These are phyloP conservation scores for Caenorhabditis wallacei DNA, from an alignment of 2,888 invertebrate species.

Conservation along the genomic window DNA sequence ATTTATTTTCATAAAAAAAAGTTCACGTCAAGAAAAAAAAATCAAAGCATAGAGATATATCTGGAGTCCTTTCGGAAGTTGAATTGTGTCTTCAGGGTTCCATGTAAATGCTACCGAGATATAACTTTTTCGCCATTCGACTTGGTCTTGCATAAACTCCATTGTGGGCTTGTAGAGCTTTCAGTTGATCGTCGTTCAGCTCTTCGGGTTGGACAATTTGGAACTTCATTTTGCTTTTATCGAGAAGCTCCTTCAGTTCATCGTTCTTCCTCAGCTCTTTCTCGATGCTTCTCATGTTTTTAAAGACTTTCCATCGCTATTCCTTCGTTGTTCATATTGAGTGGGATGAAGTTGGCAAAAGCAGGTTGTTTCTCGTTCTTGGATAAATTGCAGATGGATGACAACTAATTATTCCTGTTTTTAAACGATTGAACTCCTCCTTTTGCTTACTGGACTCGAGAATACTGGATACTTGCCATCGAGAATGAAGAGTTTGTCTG, in stretches of 20 bases:
- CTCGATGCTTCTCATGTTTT: not conserved
- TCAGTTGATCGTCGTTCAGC: not conserved
- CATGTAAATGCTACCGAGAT: constrained; percentile 9
- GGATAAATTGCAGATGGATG: not conserved
- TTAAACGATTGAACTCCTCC: not conserved
- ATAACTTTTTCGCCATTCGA: constrained; percentile 5
- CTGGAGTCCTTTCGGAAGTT: not conserved
- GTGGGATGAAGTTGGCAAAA: not conserved
- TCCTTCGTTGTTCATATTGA: not conserved
- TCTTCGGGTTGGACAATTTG: not conserved
- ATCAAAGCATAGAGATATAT: too few species aligned
- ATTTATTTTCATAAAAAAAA: too few species aligned
- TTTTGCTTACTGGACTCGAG: not conserved
- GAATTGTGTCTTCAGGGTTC: not conserved
- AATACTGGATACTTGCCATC: not conserved
- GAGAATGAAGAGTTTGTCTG: not conserved
- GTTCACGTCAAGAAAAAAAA: too few species aligned
- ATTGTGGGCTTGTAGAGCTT: not conserved
- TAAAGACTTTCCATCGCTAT: not conserved
- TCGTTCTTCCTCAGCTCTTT: not conserved
- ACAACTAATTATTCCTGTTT: not conserved
- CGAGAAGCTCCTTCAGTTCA: not conserved
- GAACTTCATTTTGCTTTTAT: not conserved
- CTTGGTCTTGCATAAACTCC: constrained; percentile 9
- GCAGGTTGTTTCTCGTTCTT: not conserved